Evolutionary conservation across 2,113 vertebrate species (phyloP), one percentile per base, ranked within the genome.

Genomic region (Channa maculata): DNA sequence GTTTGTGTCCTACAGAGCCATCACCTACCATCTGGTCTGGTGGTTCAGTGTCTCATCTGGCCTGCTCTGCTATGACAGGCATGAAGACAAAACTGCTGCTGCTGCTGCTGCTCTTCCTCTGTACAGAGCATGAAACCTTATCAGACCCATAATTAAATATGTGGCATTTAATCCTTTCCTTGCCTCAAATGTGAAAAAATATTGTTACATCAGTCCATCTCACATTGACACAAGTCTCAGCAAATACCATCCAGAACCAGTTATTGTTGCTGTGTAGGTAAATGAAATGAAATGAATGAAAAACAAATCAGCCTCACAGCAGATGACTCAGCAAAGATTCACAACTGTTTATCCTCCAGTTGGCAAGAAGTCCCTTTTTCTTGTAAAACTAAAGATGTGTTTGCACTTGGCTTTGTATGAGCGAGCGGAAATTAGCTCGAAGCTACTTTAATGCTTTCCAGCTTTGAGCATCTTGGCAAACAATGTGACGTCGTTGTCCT

Each of bases 1-100:
- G 65, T 67, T 48, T 14, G 62, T 12, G 62, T 72, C 83, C 67
- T 67, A 24, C 67, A 55, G 46, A 50, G 49, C n/a, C 10, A 10
- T 77, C 79, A 85, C 73, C 82, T 79, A 57, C 79, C 83, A 88
- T 85, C 84, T 85, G 88, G 59, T 52, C 11, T 63, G 65, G 68
- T 7, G 12, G 71, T 70, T 79, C 74, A 76, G 45, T 41, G 64
- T 79, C 68, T 83, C 79, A 84, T 75, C 71, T 79, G 73, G 63
- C 37, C 43, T 39, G 14, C 46, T 76, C 63, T 75, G 62, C 67
- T 49, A 9, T 65, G 78, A 83, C 72, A 75, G 61, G 36, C 65
- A 71, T 14, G 2, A 57, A 15, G 57, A 83, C 52, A 39, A 77
- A 84, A 65, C 24, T 24, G 24, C 24, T 24, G 24, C 24, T 24